Percentiles rank a stretch among this genome's conserved stretches.
These are phyloP conservation scores for Myotis davidii DNA, from an alignment of 2,113 vertebrate species.

Conservation along the genomic window DNA sequence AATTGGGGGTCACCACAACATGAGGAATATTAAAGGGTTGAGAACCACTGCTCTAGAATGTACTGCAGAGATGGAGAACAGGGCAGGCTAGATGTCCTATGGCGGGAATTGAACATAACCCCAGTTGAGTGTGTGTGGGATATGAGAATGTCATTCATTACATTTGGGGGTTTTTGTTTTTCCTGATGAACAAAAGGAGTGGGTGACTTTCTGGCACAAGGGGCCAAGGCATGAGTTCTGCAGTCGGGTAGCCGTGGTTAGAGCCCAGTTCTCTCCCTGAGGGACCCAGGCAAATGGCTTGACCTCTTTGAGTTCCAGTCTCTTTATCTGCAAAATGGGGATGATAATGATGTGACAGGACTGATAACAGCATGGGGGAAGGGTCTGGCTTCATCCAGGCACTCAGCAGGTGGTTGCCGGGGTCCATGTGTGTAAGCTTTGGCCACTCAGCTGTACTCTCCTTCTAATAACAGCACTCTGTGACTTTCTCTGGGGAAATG, in stretches of 20 bases:
- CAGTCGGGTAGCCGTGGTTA: fast-evolving
- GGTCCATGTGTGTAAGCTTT: fast-evolving
- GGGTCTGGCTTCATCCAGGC: neutral
- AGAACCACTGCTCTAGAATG: neutral
- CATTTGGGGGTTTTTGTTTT: neutral
- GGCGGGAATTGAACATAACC: no score
- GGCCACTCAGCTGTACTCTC: neutral
- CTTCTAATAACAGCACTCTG: fast-evolving
- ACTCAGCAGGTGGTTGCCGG: neutral
- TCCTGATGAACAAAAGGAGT: neutral
- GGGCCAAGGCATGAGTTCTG: neutral
- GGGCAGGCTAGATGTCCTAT: fast-evolving
- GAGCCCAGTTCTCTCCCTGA: neutral
- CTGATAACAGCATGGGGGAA: fast-evolving
- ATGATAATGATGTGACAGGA: neutral
- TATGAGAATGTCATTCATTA: neutral
- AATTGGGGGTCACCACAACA: no score
- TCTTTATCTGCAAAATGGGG: neutral
- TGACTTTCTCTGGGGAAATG: neutral
- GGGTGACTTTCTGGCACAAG: neutral
- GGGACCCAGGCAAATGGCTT: neutral
- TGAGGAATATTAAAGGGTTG: no score
- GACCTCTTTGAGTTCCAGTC: neutral
- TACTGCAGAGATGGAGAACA: neutral
- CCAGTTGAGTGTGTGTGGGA: fast-evolving